Conservation (phyloP, 2,113 vertebrate genomes). For the Vireo altiloquus region DNA sequence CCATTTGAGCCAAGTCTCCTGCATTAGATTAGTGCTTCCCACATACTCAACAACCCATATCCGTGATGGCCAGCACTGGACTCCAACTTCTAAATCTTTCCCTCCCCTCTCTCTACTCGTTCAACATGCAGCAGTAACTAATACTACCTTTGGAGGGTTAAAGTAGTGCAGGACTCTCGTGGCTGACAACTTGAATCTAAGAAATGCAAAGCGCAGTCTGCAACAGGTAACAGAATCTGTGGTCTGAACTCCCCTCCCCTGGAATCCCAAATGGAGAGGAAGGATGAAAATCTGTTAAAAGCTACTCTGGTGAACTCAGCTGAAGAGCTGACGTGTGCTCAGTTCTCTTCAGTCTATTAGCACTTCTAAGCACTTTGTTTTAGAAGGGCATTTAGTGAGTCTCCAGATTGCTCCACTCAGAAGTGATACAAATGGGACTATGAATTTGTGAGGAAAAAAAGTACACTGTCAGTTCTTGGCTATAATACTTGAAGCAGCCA, state of each 20-base stretch:
- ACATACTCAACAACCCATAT: background rate
- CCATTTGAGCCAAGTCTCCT: background rate
- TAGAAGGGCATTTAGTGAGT: no score
- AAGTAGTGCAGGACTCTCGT: background rate
- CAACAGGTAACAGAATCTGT: background rate
- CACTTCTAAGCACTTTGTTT: background rate
- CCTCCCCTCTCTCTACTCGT: background rate
- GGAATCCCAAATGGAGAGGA: background rate
- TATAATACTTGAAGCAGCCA: background rate
- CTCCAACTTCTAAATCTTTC: background rate
- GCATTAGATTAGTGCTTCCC: background rate
- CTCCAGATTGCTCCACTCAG: background rate
- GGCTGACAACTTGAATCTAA: background rate
- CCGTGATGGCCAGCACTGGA: background rate
- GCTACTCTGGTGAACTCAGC: background rate
- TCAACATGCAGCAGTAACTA: background rate
- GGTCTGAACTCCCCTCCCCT: background rate
- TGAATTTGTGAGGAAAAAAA: background rate
- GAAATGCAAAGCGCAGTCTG: background rate
- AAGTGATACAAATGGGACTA: background rate
- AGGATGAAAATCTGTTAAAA: fast-evolving
- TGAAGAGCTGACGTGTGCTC: background rate
- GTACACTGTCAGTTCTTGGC: background rate
- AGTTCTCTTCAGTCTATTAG: background rate
- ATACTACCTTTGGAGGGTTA: background rate